A percentile compares a stretch with the other conserved stretches of the same genome.
phyloP scores from a whole-genome alignment of 1,140 invertebrate species.

The Venustaconcha ellipsiformis region DNA sequence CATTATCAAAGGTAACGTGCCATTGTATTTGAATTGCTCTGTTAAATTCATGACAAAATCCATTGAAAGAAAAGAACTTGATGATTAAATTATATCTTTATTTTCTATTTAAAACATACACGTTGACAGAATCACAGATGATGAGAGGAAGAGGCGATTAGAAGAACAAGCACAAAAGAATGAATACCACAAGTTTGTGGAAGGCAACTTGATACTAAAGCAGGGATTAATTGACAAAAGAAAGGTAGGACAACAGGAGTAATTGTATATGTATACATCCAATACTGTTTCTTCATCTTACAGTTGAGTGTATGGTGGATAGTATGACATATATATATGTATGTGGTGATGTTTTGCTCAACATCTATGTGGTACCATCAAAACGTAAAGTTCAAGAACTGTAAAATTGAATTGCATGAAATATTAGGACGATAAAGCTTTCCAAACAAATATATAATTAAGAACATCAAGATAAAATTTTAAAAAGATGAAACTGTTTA shows the following conservation, averaged over 20 bases:
- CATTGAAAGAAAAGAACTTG: too few relatives aligned
- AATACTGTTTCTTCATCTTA: neutral
- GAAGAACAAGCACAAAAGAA: constrained; percentile 82
- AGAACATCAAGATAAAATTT: too few relatives aligned
- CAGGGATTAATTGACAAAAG: constrained; percentile 95
- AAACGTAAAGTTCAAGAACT: too few relatives aligned
- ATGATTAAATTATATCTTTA: neutral
- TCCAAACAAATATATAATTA: too few relatives aligned
- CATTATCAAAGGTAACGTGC: too few relatives aligned
- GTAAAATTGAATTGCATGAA: too few relatives aligned
- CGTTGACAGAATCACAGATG: constrained; percentile 51
- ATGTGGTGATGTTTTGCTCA: neutral
- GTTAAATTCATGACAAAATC: too few relatives aligned
- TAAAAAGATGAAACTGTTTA: too few relatives aligned
- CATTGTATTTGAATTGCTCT: too few relatives aligned
- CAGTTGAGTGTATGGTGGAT: neutral
- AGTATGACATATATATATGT: neutral
- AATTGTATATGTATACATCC: neutral
- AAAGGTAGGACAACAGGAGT: constrained; percentile 74
- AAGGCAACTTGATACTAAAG: constrained; percentile 92
- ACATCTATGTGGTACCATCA: too few relatives aligned
- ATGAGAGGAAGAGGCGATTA: constrained; percentile 72
- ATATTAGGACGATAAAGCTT: too few relatives aligned
- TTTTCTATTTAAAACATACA: constrained; percentile 3
- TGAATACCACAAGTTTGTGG: constrained; percentile 89